Evolutionary conservation across 2,888 invertebrate species (phyloP).

Genomic region (Diarsia mendica): DNA sequence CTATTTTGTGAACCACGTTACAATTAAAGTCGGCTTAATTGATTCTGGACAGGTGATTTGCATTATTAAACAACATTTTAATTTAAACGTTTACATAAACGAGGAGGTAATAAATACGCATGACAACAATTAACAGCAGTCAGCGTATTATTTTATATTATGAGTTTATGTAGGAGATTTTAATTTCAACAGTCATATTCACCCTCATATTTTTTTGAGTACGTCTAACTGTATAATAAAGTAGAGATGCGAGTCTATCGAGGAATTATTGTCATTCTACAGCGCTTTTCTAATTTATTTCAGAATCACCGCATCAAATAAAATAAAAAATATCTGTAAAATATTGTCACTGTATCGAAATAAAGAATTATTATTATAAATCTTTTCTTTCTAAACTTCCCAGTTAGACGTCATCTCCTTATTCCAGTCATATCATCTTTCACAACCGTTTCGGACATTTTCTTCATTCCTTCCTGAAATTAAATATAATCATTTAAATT

Average conservation of each 20-base stretch:
- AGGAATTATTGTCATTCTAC: too few relatives aligned
- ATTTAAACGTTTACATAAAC: constrained; percentile 29
- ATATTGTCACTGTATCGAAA: too few relatives aligned
- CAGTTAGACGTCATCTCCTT: too few relatives aligned
- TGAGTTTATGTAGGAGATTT: background rate
- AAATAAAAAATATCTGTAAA: too few relatives aligned
- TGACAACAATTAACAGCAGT: constrained; percentile 2
- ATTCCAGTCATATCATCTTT: too few relatives aligned
- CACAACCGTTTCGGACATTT: background rate
- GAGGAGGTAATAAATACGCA: constrained; percentile 27
- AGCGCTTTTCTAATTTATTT: too few relatives aligned
- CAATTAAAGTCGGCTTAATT: constrained; percentile 24
- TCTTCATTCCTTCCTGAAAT: background rate
- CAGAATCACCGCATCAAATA: too few relatives aligned
- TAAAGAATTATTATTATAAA: too few relatives aligned
- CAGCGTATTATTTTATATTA: constrained; percentile 7
- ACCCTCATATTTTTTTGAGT: background rate
- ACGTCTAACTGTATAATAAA: too few relatives aligned
- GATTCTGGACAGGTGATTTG: constrained; percentile 38
- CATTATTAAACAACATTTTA: constrained; percentile 45
- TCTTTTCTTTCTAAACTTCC: too few relatives aligned
- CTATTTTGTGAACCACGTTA: constrained; percentile 6
- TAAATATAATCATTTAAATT: background rate
- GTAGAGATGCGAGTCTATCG: too few relatives aligned
- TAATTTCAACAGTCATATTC: background rate